phyloP scores from a whole-genome alignment of 2,797 vertebrate species.

The Microcaecilia unicolor region DNA sequence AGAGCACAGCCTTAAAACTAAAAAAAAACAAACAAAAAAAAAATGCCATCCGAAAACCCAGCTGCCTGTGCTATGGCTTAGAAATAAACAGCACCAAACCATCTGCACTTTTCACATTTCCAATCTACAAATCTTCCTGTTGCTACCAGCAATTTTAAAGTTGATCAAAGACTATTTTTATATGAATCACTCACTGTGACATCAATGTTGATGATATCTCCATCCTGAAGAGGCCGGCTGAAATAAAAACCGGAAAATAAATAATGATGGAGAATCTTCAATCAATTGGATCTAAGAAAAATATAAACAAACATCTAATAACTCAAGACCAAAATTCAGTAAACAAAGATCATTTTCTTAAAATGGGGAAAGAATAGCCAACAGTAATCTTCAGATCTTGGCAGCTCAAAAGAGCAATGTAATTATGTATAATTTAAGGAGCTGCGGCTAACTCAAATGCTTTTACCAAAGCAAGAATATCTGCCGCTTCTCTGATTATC shows the following conservation, averaged over 20 bases:
- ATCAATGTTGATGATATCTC: constrained; percentile 82
- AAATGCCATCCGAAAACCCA: too few species aligned
- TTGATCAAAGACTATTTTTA: constrained; percentile 73
- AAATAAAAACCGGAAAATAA: constrained; percentile 59
- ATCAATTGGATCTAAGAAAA: constrained; percentile 59
- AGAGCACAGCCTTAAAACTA: constrained; percentile 72
- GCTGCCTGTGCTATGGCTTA: constrained; percentile 65
- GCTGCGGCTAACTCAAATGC: constrained; percentile 24
- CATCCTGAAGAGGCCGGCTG: constrained; percentile 68
- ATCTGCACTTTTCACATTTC: constrained; percentile 69
- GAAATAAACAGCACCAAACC: constrained; percentile 82
- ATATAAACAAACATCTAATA: constrained; percentile 63
- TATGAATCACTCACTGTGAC: constrained; percentile 72
- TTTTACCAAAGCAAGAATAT: constrained; percentile 24
- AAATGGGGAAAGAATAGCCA: constrained; percentile 39
- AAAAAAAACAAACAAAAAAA: constrained; percentile 49
- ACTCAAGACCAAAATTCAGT: constrained; percentile 52
- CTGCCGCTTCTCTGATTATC: constrained; percentile 24
- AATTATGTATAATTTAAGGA: constrained; percentile 41
- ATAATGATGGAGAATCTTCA: constrained; percentile 59
- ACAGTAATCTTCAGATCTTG: constrained; percentile 54
- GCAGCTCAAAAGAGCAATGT: constrained; percentile 36
- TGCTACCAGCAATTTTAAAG: constrained; percentile 60
- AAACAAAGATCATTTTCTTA: constrained; percentile 42
- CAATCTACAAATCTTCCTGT: constrained; percentile 78